phyloP scores from a whole-genome alignment of 2,888 invertebrate species.

The Arrhopalites spinosus region DNA sequence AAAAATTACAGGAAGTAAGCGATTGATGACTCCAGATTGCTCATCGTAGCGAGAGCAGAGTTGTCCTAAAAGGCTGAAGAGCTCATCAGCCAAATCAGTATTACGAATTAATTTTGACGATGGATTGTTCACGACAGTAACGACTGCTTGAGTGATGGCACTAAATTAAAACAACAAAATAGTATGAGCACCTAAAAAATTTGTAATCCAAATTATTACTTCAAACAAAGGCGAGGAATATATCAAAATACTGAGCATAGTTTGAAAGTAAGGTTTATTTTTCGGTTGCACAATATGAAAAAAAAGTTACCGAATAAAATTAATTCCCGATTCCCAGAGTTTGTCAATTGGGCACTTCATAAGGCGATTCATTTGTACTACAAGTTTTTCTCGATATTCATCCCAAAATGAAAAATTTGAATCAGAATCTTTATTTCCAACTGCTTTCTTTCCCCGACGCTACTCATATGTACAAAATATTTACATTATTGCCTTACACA shows the following conservation, averaged over 20 bases:
- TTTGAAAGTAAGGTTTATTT: neutral
- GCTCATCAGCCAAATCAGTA: conserved; percentile 39
- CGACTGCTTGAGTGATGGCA: conserved; percentile 47
- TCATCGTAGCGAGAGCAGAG: conserved; percentile 44
- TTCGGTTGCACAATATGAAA: neutral
- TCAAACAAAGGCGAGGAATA: neutral
- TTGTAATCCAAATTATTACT: neutral
- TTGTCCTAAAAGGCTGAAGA: conserved; percentile 47
- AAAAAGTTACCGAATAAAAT: conserved; percentile 25
- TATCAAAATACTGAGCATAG: neutral
- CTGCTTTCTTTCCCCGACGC: conserved; percentile 25
- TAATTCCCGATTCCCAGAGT: conserved; percentile 24
- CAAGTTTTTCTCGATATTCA: conserved; percentile 12
- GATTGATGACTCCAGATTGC: conserved; percentile 44
- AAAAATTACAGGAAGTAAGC: conserved; percentile 43
- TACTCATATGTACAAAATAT: neutral
- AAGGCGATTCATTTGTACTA: conserved; percentile 18
- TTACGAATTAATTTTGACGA: conserved; percentile 34
- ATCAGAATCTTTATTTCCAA: neutral
- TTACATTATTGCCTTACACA: too few relatives aligned
- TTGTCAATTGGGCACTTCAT: conserved; percentile 26
- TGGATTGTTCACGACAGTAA: conserved; percentile 44
- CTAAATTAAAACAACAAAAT: conserved; percentile 21
- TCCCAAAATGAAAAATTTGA: conserved; percentile 32
- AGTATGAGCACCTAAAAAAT: neutral